phyloP scores from a whole-genome alignment of 1,140 invertebrate species.

The Hesperophylax magnus region DNA sequence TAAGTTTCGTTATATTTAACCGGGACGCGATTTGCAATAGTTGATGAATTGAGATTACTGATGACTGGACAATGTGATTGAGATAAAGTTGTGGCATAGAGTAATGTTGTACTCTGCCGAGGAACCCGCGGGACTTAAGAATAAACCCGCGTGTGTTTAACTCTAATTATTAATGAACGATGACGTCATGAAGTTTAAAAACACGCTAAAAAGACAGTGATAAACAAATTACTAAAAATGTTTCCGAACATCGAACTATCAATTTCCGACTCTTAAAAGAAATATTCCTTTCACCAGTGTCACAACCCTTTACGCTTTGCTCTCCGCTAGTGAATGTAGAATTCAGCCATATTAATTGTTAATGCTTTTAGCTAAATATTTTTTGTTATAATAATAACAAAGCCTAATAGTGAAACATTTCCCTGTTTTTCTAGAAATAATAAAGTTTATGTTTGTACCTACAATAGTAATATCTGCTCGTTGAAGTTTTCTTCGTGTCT shows the following conservation, averaged over 20 bases:
- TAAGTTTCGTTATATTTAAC: not conserved
- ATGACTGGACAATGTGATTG: too few relatives aligned
- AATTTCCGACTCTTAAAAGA: not conserved
- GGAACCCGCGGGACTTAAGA: too few relatives aligned
- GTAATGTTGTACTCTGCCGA: too few relatives aligned
- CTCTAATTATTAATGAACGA: not conserved
- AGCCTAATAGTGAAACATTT: not conserved
- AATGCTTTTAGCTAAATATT: conserved; percentile 45
- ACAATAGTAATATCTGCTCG: not conserved
- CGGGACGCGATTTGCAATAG: conserved; percentile 1
- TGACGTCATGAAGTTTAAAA: conserved; percentile 21
- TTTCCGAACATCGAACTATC: conserved; percentile 16
- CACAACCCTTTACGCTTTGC: not conserved
- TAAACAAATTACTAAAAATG: not conserved
- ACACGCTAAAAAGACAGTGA: conserved; percentile 15
- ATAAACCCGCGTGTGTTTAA: not conserved
- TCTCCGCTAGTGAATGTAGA: conserved; percentile 9
- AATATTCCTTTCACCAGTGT: not conserved
- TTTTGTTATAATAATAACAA: conserved; percentile 35
- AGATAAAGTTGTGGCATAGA: too few relatives aligned
- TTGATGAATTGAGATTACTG: too few relatives aligned
- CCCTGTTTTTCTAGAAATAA: not conserved
- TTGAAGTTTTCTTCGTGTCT: not conserved
- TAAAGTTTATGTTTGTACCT: conserved; percentile 17
- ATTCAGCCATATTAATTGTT: conserved; percentile 28